Evolutionary conservation across 2,113 vertebrate species (phyloP).

Genomic region (Sula dactylatra): DNA sequence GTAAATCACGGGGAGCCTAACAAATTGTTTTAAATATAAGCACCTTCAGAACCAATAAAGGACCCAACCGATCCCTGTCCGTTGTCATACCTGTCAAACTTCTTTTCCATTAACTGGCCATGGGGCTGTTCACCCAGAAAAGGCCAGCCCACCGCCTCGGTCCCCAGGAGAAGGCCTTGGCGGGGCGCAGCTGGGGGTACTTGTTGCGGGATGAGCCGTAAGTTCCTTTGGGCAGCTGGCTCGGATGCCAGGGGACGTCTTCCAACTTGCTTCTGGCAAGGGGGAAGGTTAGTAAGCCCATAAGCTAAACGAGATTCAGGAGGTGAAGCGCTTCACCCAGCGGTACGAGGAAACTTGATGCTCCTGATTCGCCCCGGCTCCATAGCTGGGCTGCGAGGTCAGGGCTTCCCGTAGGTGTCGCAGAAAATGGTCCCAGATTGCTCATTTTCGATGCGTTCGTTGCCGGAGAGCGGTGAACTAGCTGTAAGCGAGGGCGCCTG

Average conservation of each 20-base stretch:
- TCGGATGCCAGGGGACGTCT: not conserved
- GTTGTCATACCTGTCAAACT: conserved; percentile 49
- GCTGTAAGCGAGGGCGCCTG: accelerated
- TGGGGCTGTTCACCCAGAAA: not conserved
- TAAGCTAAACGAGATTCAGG: accelerated
- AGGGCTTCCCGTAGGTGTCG: not conserved
- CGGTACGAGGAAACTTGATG: accelerated
- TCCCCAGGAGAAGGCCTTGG: accelerated
- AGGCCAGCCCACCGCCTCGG: accelerated
- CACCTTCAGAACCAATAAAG: conserved; percentile 78
- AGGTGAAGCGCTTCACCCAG: not conserved
- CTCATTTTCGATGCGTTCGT: accelerated
- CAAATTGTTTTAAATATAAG: conserved; percentile 83
- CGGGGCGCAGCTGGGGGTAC: too few relatives aligned
- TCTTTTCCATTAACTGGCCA: not conserved
- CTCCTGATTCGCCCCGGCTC: not conserved
- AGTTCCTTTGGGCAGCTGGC: not conserved
- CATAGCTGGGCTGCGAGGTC: accelerated
- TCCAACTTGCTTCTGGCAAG: not conserved
- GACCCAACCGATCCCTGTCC: conserved; percentile 52
- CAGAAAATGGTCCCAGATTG: not conserved
- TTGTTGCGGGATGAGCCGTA: accelerated
- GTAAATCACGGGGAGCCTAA: conserved; percentile 80
- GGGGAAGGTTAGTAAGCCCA: not conserved
- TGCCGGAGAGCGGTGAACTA: not conserved